Base-by-base conservation (phyloP, 2,888 invertebrate genomes). In the Caenorhabditis wallacei region DNA sequence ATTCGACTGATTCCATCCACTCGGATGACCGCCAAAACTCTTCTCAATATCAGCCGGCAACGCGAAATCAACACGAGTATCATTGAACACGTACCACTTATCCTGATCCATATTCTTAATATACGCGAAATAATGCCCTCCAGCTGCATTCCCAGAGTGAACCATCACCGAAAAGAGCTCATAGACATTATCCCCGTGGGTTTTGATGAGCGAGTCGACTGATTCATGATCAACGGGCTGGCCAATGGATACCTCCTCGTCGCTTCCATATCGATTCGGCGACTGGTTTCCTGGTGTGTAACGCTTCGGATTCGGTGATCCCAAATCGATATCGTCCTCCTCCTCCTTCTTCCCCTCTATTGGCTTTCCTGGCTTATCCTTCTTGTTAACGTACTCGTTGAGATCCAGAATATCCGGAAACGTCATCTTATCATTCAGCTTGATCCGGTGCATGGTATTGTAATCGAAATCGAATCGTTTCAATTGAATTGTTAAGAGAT, bases 401-500 rank as follows among this genome's bases (percentile, higher is more conserved):
- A 96, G 93, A 92, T 96, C 95, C 61, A 96, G 93, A 18, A 94
- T 94, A 92, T 96, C 95, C 3, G 96, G 95, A 92, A 96, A 96
- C 2, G 95, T 95, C 82, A 96, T 95, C 92, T 96, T 95, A 93
- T 96, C 96, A 92, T 96, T 96, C 54, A 96, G 93, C 93, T 96
- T 96, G 85, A 96, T 95, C 85, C 96, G 94, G 92, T 95, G 95
- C 94, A 95, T 94, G 7, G 95, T 95, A 87, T 94, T 94, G 91
- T 95, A 96, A 92, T 96, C 96, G 92, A 96, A 96, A 93, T 96
- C 96, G 92, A 96, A 96, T 81, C 96, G 94, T 92, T 96, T 96
- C 89, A 97, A 93, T 92, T 96, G 96, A 87, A 97, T 93, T 0
- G 96, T 96, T 59, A 96, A 93, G 82, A 97, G 94, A 92, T 96